Base-by-base conservation (phyloP, 2,888 invertebrate genomes). In the Trichacis sp. region DNA sequence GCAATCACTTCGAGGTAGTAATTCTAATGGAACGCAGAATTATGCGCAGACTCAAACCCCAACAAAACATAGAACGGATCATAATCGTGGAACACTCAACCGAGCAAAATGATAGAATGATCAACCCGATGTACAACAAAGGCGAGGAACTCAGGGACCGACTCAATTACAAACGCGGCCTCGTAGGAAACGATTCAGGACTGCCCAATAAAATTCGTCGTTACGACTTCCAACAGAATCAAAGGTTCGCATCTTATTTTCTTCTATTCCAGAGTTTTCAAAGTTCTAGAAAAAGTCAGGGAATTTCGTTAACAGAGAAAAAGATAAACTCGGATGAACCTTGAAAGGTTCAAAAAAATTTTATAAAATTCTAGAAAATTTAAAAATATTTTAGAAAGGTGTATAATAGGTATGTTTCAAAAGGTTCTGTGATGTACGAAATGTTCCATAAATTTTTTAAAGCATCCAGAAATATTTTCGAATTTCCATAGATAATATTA, bases 11-110 rank as follows among this genome's bases (percentile, higher is more conserved):
- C 51, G 84, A 84, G 59, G 78, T 81, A 12, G 81, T 80, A 2
- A 82, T 84, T 55, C 68, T 78, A 24, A 77, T 84, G 78, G 81
- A 84, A 67, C 79, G 83, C 17, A 71, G 77, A 55, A 63, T 70
- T 8, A 74, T 81, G 71, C 69, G 71, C 11, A 81, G 74, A 59
- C 61, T 81, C 1, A 29, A 17, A 11, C 49, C 42, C 15, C 38
- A 47, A 19, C 45, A 45, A 17, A 24, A 12, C 9, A 12, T 8
- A 14, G 55, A 42, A 15, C 54, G 59, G 5, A 20, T 67, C 4
- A 53, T 30, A 18, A 59, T 49, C n/a, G 49, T 62, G 14, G n/a
- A 43, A 33, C 61, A 49, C 14, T 59, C 59, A 11, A 12, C 14
- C 8, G 6, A 12, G 17, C 33, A 53, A 15, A 53, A 56, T 11